These are phyloP conservation scores for Crotalus viridis DNA, from an alignment of 2,113 vertebrate species.

Conservation along the genomic window DNA sequence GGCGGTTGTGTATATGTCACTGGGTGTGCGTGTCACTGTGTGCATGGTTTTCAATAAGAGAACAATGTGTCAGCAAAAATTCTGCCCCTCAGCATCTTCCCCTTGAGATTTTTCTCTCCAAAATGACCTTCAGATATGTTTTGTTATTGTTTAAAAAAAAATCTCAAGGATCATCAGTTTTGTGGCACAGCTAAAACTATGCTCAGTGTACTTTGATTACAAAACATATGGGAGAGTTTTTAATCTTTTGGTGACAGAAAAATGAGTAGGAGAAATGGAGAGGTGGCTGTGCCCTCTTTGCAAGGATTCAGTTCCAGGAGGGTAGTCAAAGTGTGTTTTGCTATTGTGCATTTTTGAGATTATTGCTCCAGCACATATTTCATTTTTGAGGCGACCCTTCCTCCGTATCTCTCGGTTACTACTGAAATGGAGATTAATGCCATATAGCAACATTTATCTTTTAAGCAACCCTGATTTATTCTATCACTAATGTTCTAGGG, in stretches of 20 bases:
- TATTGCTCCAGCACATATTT: conserved; percentile 7
- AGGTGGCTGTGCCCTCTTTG: not conserved
- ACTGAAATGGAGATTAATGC: not conserved
- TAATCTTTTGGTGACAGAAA: conserved; percentile 20
- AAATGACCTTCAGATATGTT: not conserved
- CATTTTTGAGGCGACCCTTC: conserved; percentile 2
- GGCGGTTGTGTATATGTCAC: not conserved
- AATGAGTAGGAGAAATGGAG: conserved; percentile 12
- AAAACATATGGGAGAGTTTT: conserved; percentile 2
- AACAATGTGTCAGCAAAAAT: conserved; percentile 16
- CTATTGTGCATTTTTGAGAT: conserved; percentile 12
- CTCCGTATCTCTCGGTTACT: conserved; percentile 30
- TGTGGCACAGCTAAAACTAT: not conserved
- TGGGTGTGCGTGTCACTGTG: not conserved
- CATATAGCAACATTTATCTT: not conserved
- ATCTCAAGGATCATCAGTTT: conserved; percentile 25
- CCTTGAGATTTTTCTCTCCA: not conserved
- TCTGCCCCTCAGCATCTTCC: conserved; percentile 8
- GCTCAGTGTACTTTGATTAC: not conserved
- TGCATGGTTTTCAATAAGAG: not conserved
- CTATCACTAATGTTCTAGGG: not conserved
- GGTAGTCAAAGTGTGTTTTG: conserved; percentile 1
- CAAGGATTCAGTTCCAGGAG: not conserved
- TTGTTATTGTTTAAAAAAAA: conserved; percentile 13
- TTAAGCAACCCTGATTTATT: not conserved